phyloP scores from a whole-genome alignment of 2,113 vertebrate species.

The Laticauda colubrina region DNA sequence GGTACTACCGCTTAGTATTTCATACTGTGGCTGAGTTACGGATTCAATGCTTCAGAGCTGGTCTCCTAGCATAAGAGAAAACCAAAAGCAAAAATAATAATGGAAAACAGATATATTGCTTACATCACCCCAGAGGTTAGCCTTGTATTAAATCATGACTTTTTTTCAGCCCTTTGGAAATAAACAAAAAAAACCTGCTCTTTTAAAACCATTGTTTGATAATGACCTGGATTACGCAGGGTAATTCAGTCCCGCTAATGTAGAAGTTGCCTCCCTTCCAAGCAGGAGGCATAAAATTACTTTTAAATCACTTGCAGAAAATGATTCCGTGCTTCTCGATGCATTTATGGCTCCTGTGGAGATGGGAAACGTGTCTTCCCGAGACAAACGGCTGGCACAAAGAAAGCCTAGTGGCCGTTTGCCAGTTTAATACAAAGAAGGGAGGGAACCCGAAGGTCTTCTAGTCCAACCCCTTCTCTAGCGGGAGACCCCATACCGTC shows the following conservation, averaged over 20 bases:
- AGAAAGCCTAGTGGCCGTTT: neutral
- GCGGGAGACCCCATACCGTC: neutral
- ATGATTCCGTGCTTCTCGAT: neutral
- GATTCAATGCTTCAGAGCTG: no score
- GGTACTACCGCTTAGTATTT: neutral
- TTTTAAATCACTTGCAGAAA: neutral
- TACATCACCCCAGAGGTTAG: neutral
- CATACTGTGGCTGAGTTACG: no score
- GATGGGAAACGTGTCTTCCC: neutral
- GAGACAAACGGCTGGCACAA: neutral
- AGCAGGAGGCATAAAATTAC: neutral
- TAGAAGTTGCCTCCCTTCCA: neutral
- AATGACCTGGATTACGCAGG: neutral
- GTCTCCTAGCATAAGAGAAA: neutral
- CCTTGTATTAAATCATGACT: neutral
- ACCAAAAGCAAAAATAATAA: neutral
- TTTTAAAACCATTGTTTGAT: slow-evolving; percentile 2
- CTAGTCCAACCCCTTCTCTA: neutral
- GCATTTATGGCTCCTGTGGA: neutral
- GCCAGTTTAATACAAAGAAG: neutral
- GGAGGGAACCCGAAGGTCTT: neutral
- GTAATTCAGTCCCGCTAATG: neutral
- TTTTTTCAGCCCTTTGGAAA: neutral
- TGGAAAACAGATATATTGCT: neutral
- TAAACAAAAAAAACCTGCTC: neutral